phyloP scores from a whole-genome alignment of 2,797 vertebrate genomes.

The Cynodonichthys magdalenae region DNA sequence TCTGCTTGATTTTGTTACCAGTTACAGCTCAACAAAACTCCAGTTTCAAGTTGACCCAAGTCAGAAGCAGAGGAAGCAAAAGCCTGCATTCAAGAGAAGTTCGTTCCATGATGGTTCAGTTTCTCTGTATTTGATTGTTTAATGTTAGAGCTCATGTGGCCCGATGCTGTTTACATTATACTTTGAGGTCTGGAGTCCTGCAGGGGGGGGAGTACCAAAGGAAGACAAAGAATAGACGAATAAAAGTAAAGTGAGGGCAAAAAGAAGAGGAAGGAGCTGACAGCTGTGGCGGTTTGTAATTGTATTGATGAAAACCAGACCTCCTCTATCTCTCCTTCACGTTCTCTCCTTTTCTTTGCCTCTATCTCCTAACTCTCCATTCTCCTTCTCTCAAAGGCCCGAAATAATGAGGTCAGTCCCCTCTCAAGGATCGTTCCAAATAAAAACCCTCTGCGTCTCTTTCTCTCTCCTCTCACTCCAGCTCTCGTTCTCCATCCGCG shows the following conservation, averaged over 20 bases:
- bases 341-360: constrained; percentile 55
- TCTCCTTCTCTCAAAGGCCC: constrained; percentile 61
- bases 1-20: not conserved
- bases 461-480: constrained; percentile 77
- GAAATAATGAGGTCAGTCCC: constrained; percentile 79
- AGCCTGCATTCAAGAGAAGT: no score
- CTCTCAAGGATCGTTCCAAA: constrained; percentile 78
- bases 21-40: not conserved
- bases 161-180: constrained; percentile 13
- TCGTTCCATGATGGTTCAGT: no score
- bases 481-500: constrained; percentile 66
- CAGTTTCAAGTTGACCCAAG: not conserved
- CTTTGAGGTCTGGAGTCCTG: constrained; percentile 4
- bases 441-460: constrained; percentile 74
- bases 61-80: not conserved
- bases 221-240: constrained; percentile 22
- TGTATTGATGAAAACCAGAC: constrained; percentile 77
- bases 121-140: not conserved
- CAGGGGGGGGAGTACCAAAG: constrained; percentile 5
- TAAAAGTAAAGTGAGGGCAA: constrained; percentile 25
- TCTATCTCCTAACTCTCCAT: constrained; percentile 27
- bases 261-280: constrained; percentile 54
- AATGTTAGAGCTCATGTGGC: not conserved
- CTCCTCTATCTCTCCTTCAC: constrained; percentile 71
- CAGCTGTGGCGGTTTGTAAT: constrained; percentile 67